phyloP scores from a whole-genome alignment of 2,888 invertebrate species.

The Apamea crenata region DNA sequence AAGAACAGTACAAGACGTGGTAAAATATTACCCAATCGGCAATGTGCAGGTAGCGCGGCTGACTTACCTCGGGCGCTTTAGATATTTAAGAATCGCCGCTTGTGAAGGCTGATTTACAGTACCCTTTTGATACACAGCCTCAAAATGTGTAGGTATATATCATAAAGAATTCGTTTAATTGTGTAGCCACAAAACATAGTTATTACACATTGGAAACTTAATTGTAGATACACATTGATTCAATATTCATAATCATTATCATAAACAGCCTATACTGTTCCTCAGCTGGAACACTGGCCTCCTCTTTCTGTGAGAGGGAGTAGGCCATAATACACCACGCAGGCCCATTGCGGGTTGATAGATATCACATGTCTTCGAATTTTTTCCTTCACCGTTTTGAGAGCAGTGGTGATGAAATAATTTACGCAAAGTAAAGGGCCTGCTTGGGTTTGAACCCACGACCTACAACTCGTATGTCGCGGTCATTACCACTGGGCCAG shows the following conservation, averaged over 20 bases:
- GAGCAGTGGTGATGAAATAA: no score
- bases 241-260: neutral
- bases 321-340: no score
- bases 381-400: no score
- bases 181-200: neutral
- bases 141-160: neutral
- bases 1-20: neutral
- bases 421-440: no score
- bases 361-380: no score
- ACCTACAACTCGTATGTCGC: no score
- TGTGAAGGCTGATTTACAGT: neutral
- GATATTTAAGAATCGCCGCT: neutral
- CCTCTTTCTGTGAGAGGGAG: no score
- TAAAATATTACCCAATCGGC: slow-evolving; percentile 10
- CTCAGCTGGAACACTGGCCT: no score
- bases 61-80: neutral
- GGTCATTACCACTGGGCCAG: no score
- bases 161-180: neutral
- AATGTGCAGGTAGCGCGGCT: neutral
- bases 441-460: no score
- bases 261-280: no score
- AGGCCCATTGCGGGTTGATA: no score
- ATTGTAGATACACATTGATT: neutral
- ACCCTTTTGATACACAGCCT: neutral
- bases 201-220: neutral